Evolutionary conservation across 2,113 vertebrate species (phyloP).

Genomic region (Alethe castanea): DNA sequence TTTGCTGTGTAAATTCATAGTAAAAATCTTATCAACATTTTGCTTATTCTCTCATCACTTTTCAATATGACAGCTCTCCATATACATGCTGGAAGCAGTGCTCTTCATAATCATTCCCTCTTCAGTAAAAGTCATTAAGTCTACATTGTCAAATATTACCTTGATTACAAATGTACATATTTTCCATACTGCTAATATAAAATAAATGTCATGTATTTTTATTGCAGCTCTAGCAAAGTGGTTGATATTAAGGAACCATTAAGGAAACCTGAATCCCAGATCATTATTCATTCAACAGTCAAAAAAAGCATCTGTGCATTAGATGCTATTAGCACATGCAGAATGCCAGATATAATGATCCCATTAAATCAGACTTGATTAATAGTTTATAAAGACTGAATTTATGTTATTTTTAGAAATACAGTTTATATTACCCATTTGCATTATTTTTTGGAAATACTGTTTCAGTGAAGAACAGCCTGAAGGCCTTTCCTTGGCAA

Average conservation of each 20-base stretch:
- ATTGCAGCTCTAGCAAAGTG: conserved; percentile 61
- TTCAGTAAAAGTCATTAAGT: conserved; percentile 59
- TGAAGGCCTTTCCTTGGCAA: background rate
- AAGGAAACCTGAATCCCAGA: conserved; percentile 67
- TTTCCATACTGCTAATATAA: conserved; percentile 63
- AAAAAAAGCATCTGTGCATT: conserved; percentile 62
- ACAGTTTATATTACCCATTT: conserved; percentile 45
- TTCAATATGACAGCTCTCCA: background rate
- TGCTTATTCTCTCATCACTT: background rate
- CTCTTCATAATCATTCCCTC: conserved; percentile 48
- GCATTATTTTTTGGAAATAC: conserved; percentile 42
- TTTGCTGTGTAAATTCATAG: conserved; percentile 14
- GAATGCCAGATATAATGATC: conserved; percentile 76
- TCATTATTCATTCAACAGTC: conserved; percentile 74
- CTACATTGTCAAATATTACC: conserved; percentile 59
- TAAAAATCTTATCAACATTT: background rate
- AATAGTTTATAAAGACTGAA: conserved; percentile 71
- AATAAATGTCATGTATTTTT: conserved; percentile 67
- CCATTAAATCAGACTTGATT: conserved; percentile 74
- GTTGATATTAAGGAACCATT: conserved; percentile 74
- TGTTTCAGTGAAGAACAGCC: conserved; percentile 24
- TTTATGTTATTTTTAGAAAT: conserved; percentile 71
- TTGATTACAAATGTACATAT: conserved; percentile 68
- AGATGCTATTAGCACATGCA: conserved; percentile 69
- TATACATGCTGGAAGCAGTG: conserved; percentile 29